These are phyloP conservation scores for Trinorchestia longiramus DNA, from an alignment of 1,140 invertebrate genomes.

Conservation along the genomic window DNA sequence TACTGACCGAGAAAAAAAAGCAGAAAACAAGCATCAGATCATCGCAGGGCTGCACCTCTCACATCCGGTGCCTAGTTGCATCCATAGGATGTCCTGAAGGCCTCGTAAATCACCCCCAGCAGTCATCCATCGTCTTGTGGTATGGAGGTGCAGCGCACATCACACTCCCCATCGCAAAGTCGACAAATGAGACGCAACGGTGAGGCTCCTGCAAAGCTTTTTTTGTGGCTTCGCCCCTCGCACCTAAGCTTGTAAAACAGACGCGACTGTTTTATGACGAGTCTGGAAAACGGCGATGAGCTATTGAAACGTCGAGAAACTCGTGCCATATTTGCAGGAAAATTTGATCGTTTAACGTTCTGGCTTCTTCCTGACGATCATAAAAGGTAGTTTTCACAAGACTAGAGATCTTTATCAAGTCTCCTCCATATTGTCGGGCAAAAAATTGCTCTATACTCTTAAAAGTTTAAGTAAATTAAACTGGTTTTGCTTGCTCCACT, in stretches of 20 bases:
- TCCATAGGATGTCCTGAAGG: not conserved
- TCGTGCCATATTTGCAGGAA: slow-evolving; percentile 24
- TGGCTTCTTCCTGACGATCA: not conserved
- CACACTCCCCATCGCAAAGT: not conserved
- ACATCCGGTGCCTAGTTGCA: not conserved
- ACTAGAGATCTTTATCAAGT: slow-evolving; percentile 19
- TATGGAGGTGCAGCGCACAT: not conserved
- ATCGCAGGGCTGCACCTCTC: not conserved
- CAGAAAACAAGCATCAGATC: not conserved
- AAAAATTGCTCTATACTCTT: slow-evolving; percentile 1
- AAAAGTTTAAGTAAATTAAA: slow-evolving; percentile 31
- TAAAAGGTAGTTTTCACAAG: slow-evolving; percentile 40
- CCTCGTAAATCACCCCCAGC: not conserved
- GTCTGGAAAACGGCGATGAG: not conserved
- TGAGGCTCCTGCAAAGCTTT: not conserved
- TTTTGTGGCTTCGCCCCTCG: not conserved
- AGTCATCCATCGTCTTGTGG: not conserved
- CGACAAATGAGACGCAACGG: not conserved
- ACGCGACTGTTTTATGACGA: not conserved
- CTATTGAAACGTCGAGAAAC: not conserved
- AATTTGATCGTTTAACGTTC: not conserved
- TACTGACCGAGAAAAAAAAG: not conserved
- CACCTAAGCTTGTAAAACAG: not conserved
- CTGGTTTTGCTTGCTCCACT: not conserved
- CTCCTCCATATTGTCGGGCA: not conserved